phyloP scores from a whole-genome alignment of 2,113 vertebrate genomes.

The Silurus asotus region DNA sequence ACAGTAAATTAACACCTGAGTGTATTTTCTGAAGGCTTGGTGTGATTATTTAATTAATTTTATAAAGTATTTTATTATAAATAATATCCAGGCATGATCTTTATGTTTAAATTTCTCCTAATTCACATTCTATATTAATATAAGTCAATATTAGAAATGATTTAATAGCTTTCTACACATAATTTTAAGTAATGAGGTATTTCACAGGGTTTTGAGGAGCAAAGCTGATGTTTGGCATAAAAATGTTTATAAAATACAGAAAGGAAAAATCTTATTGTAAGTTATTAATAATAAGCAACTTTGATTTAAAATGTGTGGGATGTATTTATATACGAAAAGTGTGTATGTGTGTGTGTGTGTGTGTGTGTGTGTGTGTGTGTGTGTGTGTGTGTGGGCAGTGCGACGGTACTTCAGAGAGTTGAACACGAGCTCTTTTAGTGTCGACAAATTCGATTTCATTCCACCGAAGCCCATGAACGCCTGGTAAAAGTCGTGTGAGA shows the following conservation, averaged over 20 bases:
- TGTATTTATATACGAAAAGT: no score
- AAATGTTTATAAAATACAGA: no score
- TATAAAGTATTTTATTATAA: background rate
- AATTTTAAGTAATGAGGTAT: background rate
- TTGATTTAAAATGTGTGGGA: background rate
- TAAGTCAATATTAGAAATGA: background rate
- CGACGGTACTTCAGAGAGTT: constrained; percentile 84
- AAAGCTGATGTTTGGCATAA: background rate
- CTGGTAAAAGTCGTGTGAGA: constrained; percentile 90
- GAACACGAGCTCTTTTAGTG: constrained; percentile 82
- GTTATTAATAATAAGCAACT: background rate
- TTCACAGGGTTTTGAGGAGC: background rate
- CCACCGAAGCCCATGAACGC: constrained; percentile 87
- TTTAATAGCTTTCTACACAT: background rate
- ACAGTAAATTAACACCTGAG: background rate
- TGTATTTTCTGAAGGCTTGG: background rate
- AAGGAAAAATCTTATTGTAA: no score
- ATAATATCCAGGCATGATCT: background rate
- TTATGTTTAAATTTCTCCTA: background rate
- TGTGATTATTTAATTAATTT: background rate
- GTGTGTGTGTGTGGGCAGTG: background rate
- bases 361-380: background rate
- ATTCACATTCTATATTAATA: background rate
- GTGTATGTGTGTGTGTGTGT: background rate
- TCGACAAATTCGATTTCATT: constrained; percentile 74